Evolutionary conservation across 2,113 vertebrate species (phyloP).

Genomic region (Pogonocichla stellata): DNA sequence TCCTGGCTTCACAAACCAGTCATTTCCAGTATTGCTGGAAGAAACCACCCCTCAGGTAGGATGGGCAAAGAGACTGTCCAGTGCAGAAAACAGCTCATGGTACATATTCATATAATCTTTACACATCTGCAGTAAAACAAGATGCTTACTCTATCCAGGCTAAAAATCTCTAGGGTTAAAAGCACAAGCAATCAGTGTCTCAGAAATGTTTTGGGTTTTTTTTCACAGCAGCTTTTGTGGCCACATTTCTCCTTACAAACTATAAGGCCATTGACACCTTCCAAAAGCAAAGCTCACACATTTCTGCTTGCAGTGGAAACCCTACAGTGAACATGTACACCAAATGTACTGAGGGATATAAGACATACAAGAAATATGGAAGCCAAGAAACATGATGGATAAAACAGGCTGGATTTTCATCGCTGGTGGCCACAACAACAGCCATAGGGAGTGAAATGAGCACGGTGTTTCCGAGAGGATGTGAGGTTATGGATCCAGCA

Average conservation of each 20-base stretch:
- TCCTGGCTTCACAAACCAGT: neutral
- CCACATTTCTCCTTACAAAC: neutral
- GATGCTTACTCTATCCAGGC: neutral
- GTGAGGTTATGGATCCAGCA: slow-evolving; percentile 31
- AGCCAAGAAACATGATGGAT: slow-evolving; percentile 11
- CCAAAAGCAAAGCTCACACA: neutral
- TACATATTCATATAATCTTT: neutral
- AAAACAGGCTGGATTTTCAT: slow-evolving; percentile 34
- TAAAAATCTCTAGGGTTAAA: neutral
- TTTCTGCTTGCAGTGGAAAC: neutral
- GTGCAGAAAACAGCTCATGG: neutral
- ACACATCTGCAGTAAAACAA: neutral
- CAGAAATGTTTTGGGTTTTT: neutral
- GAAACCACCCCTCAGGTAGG: neutral
- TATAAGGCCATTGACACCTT: neutral
- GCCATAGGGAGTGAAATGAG: neutral
- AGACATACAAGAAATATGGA: neutral
- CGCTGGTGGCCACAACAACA: slow-evolving; percentile 30
- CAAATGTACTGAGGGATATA: neutral
- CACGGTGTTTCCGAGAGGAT: neutral
- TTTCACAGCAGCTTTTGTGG: neutral
- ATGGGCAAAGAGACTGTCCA: neutral
- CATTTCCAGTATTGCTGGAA: neutral
- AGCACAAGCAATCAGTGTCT: neutral
- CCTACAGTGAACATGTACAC: neutral